Evolutionary conservation across 2,888 invertebrate genomes (phyloP).

Genomic region (Dynastes maya): DNA sequence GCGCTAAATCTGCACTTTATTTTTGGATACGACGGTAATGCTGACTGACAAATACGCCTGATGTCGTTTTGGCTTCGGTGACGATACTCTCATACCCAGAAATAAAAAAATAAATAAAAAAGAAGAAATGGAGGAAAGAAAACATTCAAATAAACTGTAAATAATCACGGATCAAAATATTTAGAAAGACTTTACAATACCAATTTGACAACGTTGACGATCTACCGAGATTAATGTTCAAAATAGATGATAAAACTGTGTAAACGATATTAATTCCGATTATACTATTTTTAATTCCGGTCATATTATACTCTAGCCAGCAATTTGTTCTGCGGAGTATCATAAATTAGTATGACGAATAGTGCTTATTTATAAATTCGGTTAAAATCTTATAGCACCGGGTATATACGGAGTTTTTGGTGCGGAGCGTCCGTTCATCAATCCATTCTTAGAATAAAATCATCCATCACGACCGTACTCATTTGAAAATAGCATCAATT

Average conservation of each 20-base stretch:
- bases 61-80: background rate
- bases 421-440: background rate
- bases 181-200: no score
- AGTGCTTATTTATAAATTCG: constrained; percentile 33
- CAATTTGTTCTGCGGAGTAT: constrained; percentile 27
- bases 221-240: no score
- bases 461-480: constrained; percentile 24
- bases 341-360: constrained; percentile 41
- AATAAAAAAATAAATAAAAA: background rate
- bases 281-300: constrained; percentile 6
- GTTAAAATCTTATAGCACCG: constrained; percentile 21
- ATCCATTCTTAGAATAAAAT: constrained; percentile 36
- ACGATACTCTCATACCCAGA: background rate
- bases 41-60: constrained; percentile 15
- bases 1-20: constrained; percentile 1
- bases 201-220: no score
- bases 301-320: constrained; percentile 4
- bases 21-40: background rate
- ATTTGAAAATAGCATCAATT: constrained; percentile 34
- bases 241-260: no score
- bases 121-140: background rate
- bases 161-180: no score
- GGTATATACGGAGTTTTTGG: background rate
- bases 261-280: no score
- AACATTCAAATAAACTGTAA: background rate